phyloP scores from a whole-genome alignment of 2,888 invertebrate species.

The Cataglyphis albicans region DNA sequence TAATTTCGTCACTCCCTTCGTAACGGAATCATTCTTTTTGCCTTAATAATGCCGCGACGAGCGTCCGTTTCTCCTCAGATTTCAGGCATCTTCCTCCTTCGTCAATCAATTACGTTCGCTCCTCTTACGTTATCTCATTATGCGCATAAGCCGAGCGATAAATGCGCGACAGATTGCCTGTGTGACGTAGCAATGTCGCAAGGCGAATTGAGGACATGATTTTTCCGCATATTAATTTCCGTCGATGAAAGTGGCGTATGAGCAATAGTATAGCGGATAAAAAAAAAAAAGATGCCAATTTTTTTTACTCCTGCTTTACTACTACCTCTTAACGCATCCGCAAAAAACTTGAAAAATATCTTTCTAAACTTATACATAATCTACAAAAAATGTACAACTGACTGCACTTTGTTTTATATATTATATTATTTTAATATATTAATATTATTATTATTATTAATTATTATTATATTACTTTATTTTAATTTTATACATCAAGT shows the following conservation, averaged over 20 bases:
- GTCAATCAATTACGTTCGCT: constrained; percentile 38
- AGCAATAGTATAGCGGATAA: neutral
- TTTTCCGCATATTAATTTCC: constrained; percentile 48
- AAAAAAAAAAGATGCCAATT: neutral
- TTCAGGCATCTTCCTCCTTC: constrained; percentile 1
- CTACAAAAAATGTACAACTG: neutral
- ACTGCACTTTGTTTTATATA: neutral
- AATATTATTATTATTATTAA: neutral
- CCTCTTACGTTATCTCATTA: constrained; percentile 12
- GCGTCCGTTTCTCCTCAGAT: constrained; percentile 45
- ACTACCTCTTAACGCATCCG: neutral
- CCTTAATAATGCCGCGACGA: constrained; percentile 75
- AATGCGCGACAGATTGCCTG: constrained; percentile 23
- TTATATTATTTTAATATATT: neutral
- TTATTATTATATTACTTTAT: neutral
- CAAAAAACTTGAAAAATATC: neutral
- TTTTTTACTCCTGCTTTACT: neutral
- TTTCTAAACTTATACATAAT: neutral
- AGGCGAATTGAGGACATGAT: constrained; percentile 38
- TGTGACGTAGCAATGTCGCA: neutral
- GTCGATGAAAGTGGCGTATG: constrained; percentile 21
- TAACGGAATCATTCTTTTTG: constrained; percentile 68
- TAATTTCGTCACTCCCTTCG: constrained; percentile 75
- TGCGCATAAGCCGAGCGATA: constrained; percentile 23
- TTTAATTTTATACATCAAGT: neutral